phyloP scores from a whole-genome alignment of 2,797 vertebrate species.

The Anabas testudineus region DNA sequence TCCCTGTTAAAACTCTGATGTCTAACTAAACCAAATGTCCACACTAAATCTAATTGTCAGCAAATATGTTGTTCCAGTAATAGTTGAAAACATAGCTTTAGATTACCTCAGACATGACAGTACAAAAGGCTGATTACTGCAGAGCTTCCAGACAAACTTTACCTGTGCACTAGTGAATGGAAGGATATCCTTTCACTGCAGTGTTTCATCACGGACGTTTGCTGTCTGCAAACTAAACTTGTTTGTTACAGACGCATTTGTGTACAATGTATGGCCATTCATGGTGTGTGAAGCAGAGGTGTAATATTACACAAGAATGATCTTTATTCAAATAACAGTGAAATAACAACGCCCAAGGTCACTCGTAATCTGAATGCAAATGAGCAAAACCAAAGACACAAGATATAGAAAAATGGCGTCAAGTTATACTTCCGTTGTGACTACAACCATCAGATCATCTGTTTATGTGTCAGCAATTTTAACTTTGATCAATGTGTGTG shows the following conservation, averaged over 20 bases:
- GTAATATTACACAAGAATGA: background rate
- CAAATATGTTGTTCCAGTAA: too few relatives aligned
- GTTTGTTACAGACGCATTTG: slow-evolving; percentile 1
- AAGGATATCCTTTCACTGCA: background rate
- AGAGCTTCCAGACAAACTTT: background rate
- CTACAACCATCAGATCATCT: background rate
- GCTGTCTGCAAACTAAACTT: too few relatives aligned
- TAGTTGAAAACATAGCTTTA: too few relatives aligned
- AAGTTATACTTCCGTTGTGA: slow-evolving; percentile 5
- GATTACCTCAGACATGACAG: too few relatives aligned
- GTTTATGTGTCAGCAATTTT: slow-evolving; percentile 17
- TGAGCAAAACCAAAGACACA: slow-evolving; percentile 6
- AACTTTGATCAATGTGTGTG: slow-evolving; percentile 39
- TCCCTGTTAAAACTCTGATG: too few relatives aligned
- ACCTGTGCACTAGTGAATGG: background rate
- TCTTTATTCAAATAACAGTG: slow-evolving; percentile 16
- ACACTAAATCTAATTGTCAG: too few relatives aligned
- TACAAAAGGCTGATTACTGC: background rate
- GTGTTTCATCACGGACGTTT: background rate
- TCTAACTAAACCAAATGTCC: too few relatives aligned
- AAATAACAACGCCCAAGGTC: slow-evolving; percentile 9
- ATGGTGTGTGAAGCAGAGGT: slow-evolving; percentile 18
- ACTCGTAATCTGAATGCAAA: slow-evolving; percentile 34
- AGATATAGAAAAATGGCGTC: slow-evolving; percentile 12
- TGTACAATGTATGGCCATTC: background rate